Conservation (phyloP, 2,797 vertebrate genomes). For the Enteromius mattozi region DNA sequence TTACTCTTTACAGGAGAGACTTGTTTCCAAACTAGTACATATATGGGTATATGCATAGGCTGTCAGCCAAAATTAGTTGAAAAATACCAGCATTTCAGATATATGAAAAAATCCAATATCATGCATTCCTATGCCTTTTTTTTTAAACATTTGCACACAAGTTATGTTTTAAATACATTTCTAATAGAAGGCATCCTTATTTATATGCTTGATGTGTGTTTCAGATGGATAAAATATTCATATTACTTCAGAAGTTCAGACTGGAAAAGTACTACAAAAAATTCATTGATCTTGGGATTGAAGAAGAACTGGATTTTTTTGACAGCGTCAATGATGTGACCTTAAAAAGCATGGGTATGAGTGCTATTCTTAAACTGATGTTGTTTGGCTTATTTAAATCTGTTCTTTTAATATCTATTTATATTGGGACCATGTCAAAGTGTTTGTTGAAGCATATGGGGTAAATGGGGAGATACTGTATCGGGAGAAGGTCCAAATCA, state of each 20-base stretch:
- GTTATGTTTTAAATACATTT: background rate
- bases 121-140: background rate
- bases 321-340: background rate
- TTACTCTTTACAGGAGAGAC: too few species aligned
- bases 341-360: constrained; percentile 2
- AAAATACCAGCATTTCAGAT: too few species aligned
- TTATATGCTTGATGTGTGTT: background rate
- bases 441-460: background rate
- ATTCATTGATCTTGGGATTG: background rate
- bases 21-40: too few species aligned
- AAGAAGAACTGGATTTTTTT: background rate
- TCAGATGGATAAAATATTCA: constrained; percentile 7
- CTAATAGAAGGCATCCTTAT: background rate
- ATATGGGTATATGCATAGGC: too few species aligned
- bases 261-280: constrained; percentile 1
- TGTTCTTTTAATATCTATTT: background rate
- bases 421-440: background rate
- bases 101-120: too few species aligned
- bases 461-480: background rate
- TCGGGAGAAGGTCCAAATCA: background rate
- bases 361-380: background rate
- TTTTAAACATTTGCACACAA: background rate
- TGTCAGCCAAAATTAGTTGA: too few species aligned
- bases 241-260: background rate
- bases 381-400: background rate